These are phyloP conservation scores for Aleiodes sp. DNA, from an alignment of 1,140 invertebrate genomes.

Conservation along the genomic window DNA sequence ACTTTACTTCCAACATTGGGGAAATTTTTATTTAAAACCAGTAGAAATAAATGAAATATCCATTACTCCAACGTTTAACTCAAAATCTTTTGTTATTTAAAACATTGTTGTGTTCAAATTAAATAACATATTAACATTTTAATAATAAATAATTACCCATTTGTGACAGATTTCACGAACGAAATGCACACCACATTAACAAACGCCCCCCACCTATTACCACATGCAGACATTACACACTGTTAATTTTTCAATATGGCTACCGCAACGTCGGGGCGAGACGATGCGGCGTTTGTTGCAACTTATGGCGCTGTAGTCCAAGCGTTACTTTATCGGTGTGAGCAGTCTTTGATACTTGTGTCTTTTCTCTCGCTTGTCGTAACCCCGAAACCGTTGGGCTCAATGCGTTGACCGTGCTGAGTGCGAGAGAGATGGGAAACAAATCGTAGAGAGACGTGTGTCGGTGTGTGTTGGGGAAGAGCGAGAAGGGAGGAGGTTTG, in stretches of 20 bases:
- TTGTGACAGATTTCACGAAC: conserved; percentile 58
- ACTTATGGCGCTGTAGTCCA: conserved; percentile 34
- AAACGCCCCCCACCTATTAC: conserved; percentile 57
- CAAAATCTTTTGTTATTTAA: not conserved
- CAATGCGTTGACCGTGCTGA: too few species aligned
- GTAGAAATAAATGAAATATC: too few species aligned
- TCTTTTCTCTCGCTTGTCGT: too few species aligned
- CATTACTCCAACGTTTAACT: not conserved
- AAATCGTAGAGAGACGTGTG: too few species aligned
- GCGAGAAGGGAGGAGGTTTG: too few species aligned
- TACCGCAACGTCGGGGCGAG: conserved; percentile 38
- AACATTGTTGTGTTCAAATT: too few species aligned
- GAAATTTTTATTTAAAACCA: not conserved
- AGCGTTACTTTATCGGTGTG: too few species aligned
- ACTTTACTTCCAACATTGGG: not conserved
- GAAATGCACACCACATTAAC: conserved; percentile 57
- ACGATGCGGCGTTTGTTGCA: conserved; percentile 25
- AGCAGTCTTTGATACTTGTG: too few species aligned
- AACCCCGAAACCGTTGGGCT: too few species aligned
- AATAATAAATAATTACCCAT: conserved; percentile 59
- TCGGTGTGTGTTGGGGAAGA: too few species aligned
- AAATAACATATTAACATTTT: conserved; percentile 23
- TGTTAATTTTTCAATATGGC: conserved; percentile 60
- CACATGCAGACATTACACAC: conserved; percentile 59
- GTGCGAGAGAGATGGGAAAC: too few species aligned